Conservation (phyloP, 2,797 vertebrate species). For the Ceyx erithaca region DNA sequence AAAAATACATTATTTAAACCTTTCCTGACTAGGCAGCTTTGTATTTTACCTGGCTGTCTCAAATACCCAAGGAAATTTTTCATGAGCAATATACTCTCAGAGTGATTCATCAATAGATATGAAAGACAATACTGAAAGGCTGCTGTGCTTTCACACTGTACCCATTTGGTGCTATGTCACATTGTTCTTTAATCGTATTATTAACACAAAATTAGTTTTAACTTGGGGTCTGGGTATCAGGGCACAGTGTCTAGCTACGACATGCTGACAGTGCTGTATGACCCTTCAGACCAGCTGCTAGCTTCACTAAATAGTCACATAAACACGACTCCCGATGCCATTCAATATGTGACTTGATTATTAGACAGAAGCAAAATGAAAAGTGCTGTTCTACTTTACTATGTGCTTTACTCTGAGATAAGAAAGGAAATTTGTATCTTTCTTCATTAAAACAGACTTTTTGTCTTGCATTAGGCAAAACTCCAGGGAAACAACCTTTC, state of each 20-base stretch:
- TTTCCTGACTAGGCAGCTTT: background rate
- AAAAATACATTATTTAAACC: background rate
- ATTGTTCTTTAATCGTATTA: background rate
- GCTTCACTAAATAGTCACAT: background rate
- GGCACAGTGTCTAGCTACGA: background rate
- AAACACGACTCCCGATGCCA: background rate
- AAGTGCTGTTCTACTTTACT: background rate
- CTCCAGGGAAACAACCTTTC: constrained; percentile 62
- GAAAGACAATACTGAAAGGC: background rate
- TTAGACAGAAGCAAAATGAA: background rate
- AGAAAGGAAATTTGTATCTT: background rate
- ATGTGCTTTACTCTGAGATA: background rate
- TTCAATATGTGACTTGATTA: background rate
- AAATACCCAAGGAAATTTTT: background rate
- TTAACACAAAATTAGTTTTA: background rate
- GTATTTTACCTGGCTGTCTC: background rate
- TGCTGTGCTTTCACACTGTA: background rate
- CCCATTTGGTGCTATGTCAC: background rate
- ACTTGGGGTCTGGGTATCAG: background rate
- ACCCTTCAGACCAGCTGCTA: background rate
- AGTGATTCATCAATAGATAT: background rate
- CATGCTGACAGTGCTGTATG: background rate
- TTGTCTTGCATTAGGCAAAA: constrained; percentile 53
- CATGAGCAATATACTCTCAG: background rate
- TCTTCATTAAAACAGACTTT: constrained; percentile 62